Conservation (phyloP, 2,113 vertebrate genomes). For the Tinamus guttatus region DNA sequence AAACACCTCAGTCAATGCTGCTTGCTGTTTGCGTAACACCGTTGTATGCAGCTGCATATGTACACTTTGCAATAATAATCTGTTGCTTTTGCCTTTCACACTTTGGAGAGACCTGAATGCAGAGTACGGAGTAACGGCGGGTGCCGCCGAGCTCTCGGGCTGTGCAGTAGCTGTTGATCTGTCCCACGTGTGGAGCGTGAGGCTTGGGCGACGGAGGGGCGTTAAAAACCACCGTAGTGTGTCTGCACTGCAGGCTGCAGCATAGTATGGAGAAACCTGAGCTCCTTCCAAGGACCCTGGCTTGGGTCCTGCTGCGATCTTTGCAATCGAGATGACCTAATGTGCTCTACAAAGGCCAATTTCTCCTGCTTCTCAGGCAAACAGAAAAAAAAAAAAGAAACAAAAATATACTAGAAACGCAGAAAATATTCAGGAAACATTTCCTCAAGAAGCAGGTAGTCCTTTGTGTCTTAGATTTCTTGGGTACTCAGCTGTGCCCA, state of each 20-base stretch:
- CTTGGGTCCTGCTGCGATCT: neutral
- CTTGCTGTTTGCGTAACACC: conserved; percentile 84
- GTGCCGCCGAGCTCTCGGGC: neutral
- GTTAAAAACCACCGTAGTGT: neutral
- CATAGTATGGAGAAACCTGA: neutral
- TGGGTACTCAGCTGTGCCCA: neutral
- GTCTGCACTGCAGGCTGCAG: conserved; percentile 28
- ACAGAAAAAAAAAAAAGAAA: neutral
- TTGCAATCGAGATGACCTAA: neutral
- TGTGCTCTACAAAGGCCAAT: neutral
- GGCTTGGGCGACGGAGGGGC: neutral
- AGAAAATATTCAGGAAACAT: conserved; percentile 44
- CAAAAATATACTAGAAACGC: neutral
- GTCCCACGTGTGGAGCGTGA: neutral
- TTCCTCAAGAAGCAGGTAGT: neutral
- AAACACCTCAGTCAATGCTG: conserved; percentile 85
- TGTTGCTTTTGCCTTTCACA: conserved; percentile 81
- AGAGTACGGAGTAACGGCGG: conserved; percentile 56
- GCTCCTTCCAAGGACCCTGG: neutral
- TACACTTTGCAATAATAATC: conserved; percentile 73
- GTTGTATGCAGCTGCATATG: conserved; percentile 72
- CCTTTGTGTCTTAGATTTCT: neutral
- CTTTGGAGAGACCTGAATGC: conserved; percentile 66
- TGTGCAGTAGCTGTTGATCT: conserved; percentile 22
- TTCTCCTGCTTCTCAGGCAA: conserved; percentile 20